phyloP scores from a whole-genome alignment of 37 sponge, comb jelly and placozoan species.

The Axinella damicornis region DNA sequence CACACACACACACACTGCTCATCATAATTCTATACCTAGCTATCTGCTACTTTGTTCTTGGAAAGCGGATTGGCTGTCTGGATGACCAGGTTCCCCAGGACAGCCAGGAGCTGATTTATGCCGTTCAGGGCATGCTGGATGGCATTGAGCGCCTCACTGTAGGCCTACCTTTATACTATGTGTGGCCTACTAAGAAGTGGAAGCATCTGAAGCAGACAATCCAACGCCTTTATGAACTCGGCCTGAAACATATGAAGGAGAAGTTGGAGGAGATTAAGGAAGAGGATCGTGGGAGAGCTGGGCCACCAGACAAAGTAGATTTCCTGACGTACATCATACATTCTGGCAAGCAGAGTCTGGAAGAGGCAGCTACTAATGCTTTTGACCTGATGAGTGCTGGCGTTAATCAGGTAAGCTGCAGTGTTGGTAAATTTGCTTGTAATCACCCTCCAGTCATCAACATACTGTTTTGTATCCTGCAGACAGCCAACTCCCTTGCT shows the following conservation, averaged over 20 bases:
- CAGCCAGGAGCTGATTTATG: constrained; percentile 21
- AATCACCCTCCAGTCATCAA: too few species aligned
- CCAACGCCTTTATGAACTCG: too few species aligned
- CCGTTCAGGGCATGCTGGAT: not conserved
- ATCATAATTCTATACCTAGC: not conserved
- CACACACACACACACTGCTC: too few species aligned
- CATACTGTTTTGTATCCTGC: not conserved
- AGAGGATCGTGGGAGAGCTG: not conserved
- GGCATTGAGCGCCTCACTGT: not conserved
- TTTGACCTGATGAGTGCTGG: constrained; percentile 9
- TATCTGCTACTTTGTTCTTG: constrained; percentile 23
- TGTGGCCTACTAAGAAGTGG: too few species aligned
- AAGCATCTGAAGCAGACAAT: too few species aligned
- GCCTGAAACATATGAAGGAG: constrained; percentile 6
- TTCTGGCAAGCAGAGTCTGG: constrained; percentile 18
- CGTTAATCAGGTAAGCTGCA: not conserved
- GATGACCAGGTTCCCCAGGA: constrained; percentile 1
- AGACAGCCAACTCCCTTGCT: constrained; percentile 53
- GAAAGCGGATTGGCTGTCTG: constrained; percentile 39
- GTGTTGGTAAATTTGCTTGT: too few species aligned
- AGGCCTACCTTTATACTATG: too few species aligned
- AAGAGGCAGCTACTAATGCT: constrained; percentile 3
- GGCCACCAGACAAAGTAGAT: constrained; percentile 21
- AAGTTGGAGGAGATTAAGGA: constrained; percentile 2
- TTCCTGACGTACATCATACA: constrained; percentile 30